Evolutionary conservation across 2,888 invertebrate species (phyloP), one percentile per base, ranked within the genome.

Genomic region (Allophyes oxyacanthae): DNA sequence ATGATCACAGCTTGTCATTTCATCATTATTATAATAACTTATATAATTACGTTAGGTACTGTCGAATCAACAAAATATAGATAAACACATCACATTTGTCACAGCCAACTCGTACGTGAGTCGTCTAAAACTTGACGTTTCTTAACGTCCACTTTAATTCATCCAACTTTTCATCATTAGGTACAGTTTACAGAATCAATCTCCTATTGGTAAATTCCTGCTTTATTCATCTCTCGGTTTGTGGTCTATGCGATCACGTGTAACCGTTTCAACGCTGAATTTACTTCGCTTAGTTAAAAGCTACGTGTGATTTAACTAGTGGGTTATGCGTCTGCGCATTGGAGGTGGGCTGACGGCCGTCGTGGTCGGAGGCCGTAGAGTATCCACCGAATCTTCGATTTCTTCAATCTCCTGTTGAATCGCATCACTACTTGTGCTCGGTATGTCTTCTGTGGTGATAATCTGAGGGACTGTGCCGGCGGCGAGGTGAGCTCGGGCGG

Each of bases 331-430:
- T 63, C 84, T 80, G 6, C 88, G 81, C 28, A 78, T 60, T 1
- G 89, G 90, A 13, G 92, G 91, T 2, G 91, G 91, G 51, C 89
- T 91, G 4, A 85, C 84, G 0, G 81, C 64, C 0, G 82, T 72
- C 0, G 80, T 73, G 0, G 74, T 57, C 5, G 91, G 91, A 9
- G 91, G 91, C 56, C 72, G 79, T 0, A 91, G 74, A 26, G 77
- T 75, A n/a, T 72, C 78, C 0, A 67, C 44, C 0, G 81, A 71
- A 34, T 72, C 59, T 38, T 53, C 59, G 15, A 14, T 14, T 3
- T 49, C 63, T 43, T 50, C 52, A 0, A 10, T 20, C 1, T 43
- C 59, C 53, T 75, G 68, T 1, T 67, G 64, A n/a, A 64, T 58
- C 20, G 58, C 60, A 26, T 64, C 70, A 7, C 45, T 48, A 33